Evolutionary conservation across 1,140 invertebrate species (phyloP), one percentile per base, ranked within the genome.

Genomic region (Acromyrmex heyeri): DNA sequence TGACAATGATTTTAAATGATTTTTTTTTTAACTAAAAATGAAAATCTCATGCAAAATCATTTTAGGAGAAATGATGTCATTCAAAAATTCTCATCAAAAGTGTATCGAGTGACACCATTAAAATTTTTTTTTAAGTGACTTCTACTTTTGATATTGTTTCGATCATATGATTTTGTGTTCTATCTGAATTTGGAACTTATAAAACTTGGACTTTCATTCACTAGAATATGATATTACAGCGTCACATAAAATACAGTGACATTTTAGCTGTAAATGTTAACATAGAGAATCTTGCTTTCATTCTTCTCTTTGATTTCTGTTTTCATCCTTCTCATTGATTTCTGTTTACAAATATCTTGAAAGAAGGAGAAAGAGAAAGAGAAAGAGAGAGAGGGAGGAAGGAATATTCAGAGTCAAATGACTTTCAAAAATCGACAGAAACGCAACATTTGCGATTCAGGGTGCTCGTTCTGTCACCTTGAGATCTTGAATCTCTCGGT

Each of bases 401-500:
- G 16, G 55, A 76, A 61, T 62, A 14, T 16, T 30, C 24, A 1
- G 7, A 48, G 18, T 64, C 4, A 27, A 30, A 64, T 21, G 12
- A 12, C 24, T 69, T 38, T 69, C 21, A 14, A 69, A 69, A 48
- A 69, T 48, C 21, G 1, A 59, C n/a, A 24, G 30, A 44, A 62
- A 30, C n/a, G 10, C n/a, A 18, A 24, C 14, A 34, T 57, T 79
- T 70, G 53, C 50, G 16, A 14, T 44, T 81, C 50, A 44, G 8
- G 21, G 21, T 57, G 34, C 78, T 59, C 30, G 30, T 44, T 81
- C n/a, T n/a, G 8, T 16, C 21, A 57, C 50, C 34, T 57, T 34
- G 24, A 18, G 65, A 81, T 81, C 34, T 69, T 18, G 50, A 70
- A 70, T 81, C 78, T 81, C 50, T 30, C 2, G 27, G 3, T 81